These are phyloP conservation scores for Peucedramus taeniatus DNA, from an alignment of 2,113 vertebrate species.

Conservation along the genomic window DNA sequence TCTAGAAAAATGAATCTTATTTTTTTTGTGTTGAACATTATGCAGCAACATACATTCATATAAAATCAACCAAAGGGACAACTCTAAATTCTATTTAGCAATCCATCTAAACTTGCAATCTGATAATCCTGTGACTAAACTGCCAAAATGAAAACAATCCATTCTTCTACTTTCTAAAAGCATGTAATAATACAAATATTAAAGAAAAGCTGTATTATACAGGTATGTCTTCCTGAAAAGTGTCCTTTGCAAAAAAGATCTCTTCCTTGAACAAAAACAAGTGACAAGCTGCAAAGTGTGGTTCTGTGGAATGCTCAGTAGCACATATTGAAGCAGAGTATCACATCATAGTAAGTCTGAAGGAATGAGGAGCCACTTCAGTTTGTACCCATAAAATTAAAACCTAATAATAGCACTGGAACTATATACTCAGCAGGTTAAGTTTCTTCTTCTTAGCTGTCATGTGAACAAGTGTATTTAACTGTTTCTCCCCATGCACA, in stretches of 20 bases:
- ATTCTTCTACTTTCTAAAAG: not conserved
- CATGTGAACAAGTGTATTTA: not conserved
- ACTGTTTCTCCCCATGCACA: not conserved
- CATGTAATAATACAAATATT: not conserved
- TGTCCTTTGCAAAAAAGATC: constrained; percentile 41
- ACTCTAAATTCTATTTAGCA: not conserved
- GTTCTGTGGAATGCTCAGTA: constrained; percentile 39
- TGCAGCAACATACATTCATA: not conserved
- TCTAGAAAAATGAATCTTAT: not conserved
- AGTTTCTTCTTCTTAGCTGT: constrained; percentile 11
- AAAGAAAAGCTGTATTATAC: not conserved
- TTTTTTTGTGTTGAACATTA: not conserved
- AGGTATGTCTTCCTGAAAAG: constrained; percentile 31
- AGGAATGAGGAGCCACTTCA: constrained; percentile 61
- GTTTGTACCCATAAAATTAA: constrained; percentile 53
- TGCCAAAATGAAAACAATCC: not conserved
- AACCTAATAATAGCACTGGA: constrained; percentile 33
- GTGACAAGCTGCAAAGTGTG: constrained; percentile 47
- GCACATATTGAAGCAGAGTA: constrained; percentile 11
- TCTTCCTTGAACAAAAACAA: constrained; percentile 51
- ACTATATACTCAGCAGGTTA: constrained; percentile 24
- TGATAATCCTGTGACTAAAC: not conserved
- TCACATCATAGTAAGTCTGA: constrained; percentile 32
- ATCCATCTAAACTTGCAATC: not conserved
- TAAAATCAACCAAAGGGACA: not conserved